These are phyloP conservation scores for Philotrypesis tridentata DNA, from an alignment of 1,140 invertebrate genomes.

Conservation along the genomic window DNA sequence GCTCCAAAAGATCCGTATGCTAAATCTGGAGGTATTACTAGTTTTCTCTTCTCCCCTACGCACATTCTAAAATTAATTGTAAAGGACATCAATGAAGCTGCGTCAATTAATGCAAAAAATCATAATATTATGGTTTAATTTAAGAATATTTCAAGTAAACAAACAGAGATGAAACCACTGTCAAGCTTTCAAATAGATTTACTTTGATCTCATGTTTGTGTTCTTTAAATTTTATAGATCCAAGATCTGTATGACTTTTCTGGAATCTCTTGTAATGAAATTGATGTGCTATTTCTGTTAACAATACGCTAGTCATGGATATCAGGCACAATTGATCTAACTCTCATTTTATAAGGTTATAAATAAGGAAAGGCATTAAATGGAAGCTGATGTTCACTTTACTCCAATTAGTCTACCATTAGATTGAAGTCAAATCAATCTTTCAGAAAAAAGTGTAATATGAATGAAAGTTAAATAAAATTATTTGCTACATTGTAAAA, in stretches of 20 bases:
- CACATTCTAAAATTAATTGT: slow-evolving; percentile 79
- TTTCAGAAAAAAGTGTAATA: slow-evolving; percentile 20
- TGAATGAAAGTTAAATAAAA: background rate
- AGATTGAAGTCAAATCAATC: slow-evolving; percentile 25
- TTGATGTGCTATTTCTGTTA: slow-evolving; percentile 23
- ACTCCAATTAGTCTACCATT: slow-evolving; percentile 15
- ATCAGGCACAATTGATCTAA: slow-evolving; percentile 18
- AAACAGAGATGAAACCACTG: background rate
- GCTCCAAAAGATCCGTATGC: slow-evolving; percentile 86
- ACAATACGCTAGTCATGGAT: slow-evolving; percentile 21
- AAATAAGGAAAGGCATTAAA: slow-evolving; percentile 32
- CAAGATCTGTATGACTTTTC: background rate
- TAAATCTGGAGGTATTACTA: slow-evolving; percentile 89
- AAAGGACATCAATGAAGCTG: slow-evolving; percentile 34
- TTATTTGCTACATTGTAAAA: background rate
- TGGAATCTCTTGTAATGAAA: background rate
- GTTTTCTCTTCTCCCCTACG: slow-evolving; percentile 87
- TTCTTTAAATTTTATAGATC: background rate
- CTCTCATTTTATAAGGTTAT: slow-evolving; percentile 22
- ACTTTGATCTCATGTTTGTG: background rate
- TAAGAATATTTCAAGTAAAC: background rate
- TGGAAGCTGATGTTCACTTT: slow-evolving; percentile 35
- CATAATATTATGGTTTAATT: slow-evolving; percentile 2
- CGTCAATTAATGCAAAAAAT: background rate
- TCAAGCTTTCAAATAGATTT: background rate